Base-by-base conservation (phyloP, 2,888 invertebrate genomes). In the Lithophane leautieri region DNA sequence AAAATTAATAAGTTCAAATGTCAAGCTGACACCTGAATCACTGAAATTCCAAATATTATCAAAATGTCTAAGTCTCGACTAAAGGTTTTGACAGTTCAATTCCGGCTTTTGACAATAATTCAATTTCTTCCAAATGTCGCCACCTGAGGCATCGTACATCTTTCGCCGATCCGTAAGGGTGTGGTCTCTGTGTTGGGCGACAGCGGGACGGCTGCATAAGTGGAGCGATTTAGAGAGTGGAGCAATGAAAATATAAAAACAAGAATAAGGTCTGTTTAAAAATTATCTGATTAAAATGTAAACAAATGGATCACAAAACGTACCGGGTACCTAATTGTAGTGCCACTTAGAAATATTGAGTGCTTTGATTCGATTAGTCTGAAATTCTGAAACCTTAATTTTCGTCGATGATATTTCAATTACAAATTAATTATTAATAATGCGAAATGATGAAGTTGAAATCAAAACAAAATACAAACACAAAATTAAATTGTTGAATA, bases 101-200 rank as follows among this genome's bases (percentile, higher is more conserved):
- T 78, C 47, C 52, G 61, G 42, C 65, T 83, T 78, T 73, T 79
- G 81, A 83, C 70, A 79, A 70, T 79, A 83, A 79, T 81, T 83
- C 81, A 83, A 83, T 81, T 83, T 61, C 69, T 72, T n/a, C 65
- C 50, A 61, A 78, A 72, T 54, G 65, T 58, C 22, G 34, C 66
- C 81, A 81, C 73, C 83, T 83, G 83, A 58, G 81, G 22, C 69
- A 12, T 28, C 40, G 34, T 70, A 61, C 50, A 61, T 72, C 69
- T 83, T 78, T 72, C 34, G 12, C 19, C 44, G 42, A 65, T 40
- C 76, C 42, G 47, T 62, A n/a, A 77, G 47, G 67, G 7, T 22
- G 2, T 6, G 70, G 54, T 8, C 0, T 50, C 1, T 14, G 4
- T 34, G 16, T 34, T 3, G 12, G 28, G 1, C 4, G 12, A 28